A percentile compares a stretch with the other conserved stretches of the same genome.
These are phyloP conservation scores for Dendrolimus punctatus DNA, from an alignment of 1,140 invertebrate genomes.

Conservation along the genomic window DNA sequence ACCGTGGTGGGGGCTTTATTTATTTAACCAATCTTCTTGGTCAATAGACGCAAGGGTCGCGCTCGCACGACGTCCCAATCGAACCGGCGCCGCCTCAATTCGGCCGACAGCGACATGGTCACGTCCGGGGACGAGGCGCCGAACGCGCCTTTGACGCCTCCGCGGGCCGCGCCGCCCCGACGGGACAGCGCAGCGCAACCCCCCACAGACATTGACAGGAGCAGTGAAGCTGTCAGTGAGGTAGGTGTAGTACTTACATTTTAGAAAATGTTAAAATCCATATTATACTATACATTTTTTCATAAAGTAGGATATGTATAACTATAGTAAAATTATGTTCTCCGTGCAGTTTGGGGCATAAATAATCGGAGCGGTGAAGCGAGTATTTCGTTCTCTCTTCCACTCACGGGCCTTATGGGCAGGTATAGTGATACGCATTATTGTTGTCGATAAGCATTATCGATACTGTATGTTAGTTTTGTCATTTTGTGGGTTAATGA, in stretches of 20 bases:
- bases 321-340: too few species aligned
- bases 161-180: not conserved
- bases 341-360: too few species aligned
- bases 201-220: slow-evolving; percentile 19
- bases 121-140: slow-evolving; percentile 77
- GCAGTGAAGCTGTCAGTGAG: slow-evolving; percentile 26
- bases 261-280: slow-evolving; percentile 1
- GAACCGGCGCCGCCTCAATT: slow-evolving; percentile 77
- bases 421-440: too few species aligned
- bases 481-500: too few species aligned
- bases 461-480: too few species aligned
- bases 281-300: not conserved
- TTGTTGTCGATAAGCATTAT: too few species aligned
- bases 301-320: too few species aligned
- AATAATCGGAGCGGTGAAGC: too few species aligned
- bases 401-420: too few species aligned
- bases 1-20: too few species aligned
- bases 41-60: slow-evolving; percentile 74
- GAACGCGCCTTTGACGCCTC: slow-evolving; percentile 70
- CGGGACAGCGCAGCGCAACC: slow-evolving; percentile 36
- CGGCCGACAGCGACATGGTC: slow-evolving; percentile 81
- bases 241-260: slow-evolving; percentile 10
- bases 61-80: slow-evolving; percentile 75
- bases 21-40: too few species aligned
- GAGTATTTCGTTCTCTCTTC: too few species aligned